These are phyloP conservation scores for Torymus texanus DNA, from an alignment of 2,888 invertebrate genomes.

Conservation along the genomic window DNA sequence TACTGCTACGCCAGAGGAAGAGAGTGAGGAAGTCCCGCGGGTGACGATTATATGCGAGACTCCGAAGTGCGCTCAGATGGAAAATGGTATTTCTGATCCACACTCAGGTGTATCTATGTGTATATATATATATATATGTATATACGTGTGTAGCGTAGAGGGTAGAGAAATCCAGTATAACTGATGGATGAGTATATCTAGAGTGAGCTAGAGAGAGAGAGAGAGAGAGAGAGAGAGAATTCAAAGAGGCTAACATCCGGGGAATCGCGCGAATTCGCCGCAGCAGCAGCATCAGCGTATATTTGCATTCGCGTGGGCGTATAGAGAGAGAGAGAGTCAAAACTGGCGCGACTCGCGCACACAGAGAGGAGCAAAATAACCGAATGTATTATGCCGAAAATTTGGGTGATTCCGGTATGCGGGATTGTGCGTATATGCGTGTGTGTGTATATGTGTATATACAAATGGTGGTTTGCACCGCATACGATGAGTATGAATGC, in stretches of 20 bases:
- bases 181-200: conserved; percentile 35
- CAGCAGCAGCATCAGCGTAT: not conserved
- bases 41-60: conserved; percentile 44
- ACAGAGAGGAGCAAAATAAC: too few relatives aligned
- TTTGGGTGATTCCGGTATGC: too few relatives aligned
- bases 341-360: too few relatives aligned
- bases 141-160: not conserved
- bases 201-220: not conserved
- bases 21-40: conserved; percentile 24
- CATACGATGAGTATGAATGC: too few relatives aligned
- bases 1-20: not conserved
- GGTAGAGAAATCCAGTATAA: conserved; percentile 16
- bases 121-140: not conserved
- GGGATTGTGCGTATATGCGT: too few relatives aligned
- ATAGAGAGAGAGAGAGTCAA: too few relatives aligned
- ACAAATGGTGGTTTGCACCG: too few relatives aligned
- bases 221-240: too few relatives aligned
- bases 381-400: too few relatives aligned
- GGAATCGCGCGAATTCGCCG: not conserved
- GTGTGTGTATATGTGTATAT: too few relatives aligned
- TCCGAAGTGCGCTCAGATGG: conserved; percentile 60
- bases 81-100: conserved; percentile 64
- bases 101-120: conserved; percentile 13
- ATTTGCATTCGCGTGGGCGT: too few relatives aligned
- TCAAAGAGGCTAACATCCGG: not conserved